phyloP scores from a whole-genome alignment of 2,888 invertebrate species.

The Microctonus brassicae region DNA sequence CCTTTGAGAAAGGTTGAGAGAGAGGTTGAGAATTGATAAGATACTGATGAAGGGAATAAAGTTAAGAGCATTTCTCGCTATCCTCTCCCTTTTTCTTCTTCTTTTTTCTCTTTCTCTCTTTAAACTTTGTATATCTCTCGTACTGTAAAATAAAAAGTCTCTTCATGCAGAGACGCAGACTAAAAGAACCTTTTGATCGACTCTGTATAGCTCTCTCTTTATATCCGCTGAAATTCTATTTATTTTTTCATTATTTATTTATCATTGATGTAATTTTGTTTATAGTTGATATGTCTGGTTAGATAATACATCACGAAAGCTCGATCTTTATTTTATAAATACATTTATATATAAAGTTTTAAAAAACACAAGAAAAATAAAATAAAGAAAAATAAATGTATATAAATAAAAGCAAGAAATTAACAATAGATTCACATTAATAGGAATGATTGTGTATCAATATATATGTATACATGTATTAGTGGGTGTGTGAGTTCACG shows the following conservation, averaged over 20 bases:
- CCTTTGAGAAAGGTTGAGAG: neutral
- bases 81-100: slow-evolving; percentile 5
- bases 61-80: slow-evolving; percentile 16
- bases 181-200: slow-evolving; percentile 37
- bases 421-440: slow-evolving; percentile 1
- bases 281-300: no score
- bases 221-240: neutral
- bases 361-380: no score
- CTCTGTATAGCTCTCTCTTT: slow-evolving; percentile 19
- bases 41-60: slow-evolving; percentile 1
- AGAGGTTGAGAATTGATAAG: neutral
- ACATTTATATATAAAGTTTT: no score
- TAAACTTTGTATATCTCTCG: neutral
- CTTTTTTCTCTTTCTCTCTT: no score
- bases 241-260: no score
- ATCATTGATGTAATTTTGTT: no score
- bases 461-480: neutral
- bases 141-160: slow-evolving; percentile 15
- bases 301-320: no score
- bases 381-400: neutral
- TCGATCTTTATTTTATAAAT: no score
- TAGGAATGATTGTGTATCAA: neutral
- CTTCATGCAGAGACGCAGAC: neutral
- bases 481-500: neutral
- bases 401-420: slow-evolving; percentile 3